A percentile compares a stretch with the other conserved stretches of the same genome.
Conservation (phyloP, 2,888 invertebrate species). For the Macrosoma leucophasiata region DNA sequence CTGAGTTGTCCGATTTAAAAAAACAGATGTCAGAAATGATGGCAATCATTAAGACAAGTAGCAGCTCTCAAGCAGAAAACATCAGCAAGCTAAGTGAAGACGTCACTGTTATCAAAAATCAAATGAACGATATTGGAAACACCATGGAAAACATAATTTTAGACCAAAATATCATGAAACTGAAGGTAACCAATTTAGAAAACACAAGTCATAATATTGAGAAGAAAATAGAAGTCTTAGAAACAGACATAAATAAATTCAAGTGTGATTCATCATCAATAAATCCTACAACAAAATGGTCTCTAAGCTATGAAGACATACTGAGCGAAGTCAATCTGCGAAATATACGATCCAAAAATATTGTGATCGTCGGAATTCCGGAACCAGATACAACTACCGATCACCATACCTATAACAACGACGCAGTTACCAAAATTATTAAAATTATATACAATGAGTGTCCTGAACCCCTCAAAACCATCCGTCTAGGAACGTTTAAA, state of each 20-base stretch:
- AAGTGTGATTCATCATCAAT: too few species aligned
- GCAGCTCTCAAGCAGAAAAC: constrained; percentile 9
- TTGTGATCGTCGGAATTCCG: constrained; percentile 8
- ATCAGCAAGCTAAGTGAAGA: constrained; percentile 8
- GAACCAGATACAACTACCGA: constrained; percentile 5
- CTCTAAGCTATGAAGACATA: constrained; percentile 5
- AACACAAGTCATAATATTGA: constrained; percentile 2
- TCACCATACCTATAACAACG: constrained; percentile 2
- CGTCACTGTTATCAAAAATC: constrained; percentile 12
- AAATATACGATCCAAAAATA: constrained; percentile 7
- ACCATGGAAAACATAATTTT: constrained; percentile 10
- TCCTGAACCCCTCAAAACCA: constrained; percentile 9
- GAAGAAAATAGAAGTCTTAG: constrained; percentile 8
- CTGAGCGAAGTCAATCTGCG: constrained; percentile 9
- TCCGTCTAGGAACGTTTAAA: constrained; percentile 15
- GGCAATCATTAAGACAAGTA: constrained; percentile 4
- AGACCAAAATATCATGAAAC: constrained; percentile 11
- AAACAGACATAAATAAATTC: constrained; percentile 8
- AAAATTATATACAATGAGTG: constrained; percentile 1
- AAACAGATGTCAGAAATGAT: constrained; percentile 16
- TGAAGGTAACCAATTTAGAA: constrained; percentile 4
- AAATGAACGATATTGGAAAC: constrained; percentile 8
- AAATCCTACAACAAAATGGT: neutral
- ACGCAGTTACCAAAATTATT: constrained; percentile 6
- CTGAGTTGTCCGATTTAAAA: constrained; percentile 12